phyloP scores from a whole-genome alignment of 2,113 vertebrate genomes.

The Paratilapia polleni region DNA sequence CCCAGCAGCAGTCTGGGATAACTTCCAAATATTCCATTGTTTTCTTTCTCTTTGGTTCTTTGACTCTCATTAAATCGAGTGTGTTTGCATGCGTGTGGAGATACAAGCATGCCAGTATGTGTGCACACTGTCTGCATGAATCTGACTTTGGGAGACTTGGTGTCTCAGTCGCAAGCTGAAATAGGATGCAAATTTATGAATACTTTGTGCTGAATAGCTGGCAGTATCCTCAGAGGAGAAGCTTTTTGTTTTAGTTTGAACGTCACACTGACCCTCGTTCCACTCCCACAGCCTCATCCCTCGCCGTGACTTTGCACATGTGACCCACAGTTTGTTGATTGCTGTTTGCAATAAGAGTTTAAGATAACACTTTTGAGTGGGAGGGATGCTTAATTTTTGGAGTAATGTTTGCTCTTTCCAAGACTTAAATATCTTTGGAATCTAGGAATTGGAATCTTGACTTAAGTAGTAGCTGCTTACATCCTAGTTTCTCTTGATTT shows the following conservation, averaged over 20 bases:
- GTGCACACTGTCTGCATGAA: conserved; percentile 16
- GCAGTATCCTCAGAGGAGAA: conserved; percentile 34
- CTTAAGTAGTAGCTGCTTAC: not conserved
- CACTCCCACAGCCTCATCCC: conserved; percentile 20
- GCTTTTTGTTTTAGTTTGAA: conserved; percentile 72
- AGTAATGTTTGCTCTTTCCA: conserved; percentile 40
- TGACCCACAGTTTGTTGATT: conserved; percentile 6
- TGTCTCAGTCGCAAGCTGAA: conserved; percentile 43
- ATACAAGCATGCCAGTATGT: not conserved
- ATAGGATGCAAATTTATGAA: conserved; percentile 76
- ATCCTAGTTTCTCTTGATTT: not conserved
- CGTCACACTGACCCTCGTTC: conserved; percentile 13
- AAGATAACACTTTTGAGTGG: conserved; percentile 27
- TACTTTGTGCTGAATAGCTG: conserved; percentile 55
- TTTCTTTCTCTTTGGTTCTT: conserved; percentile 49
- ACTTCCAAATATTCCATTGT: conserved; percentile 54
- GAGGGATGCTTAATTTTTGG: conserved; percentile 15
- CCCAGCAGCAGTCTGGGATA: conserved; percentile 31
- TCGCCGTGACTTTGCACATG: conserved; percentile 5
- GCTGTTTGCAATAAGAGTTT: conserved; percentile 22
- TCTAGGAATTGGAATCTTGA: not conserved
- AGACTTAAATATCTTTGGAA: not conserved
- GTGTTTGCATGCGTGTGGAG: conserved; percentile 14
- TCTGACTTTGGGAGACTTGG: conserved; percentile 2
- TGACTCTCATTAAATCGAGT: conserved; percentile 17